Evolutionary conservation across 2,797 vertebrate species (phyloP), one percentile per base, ranked within the genome.

Genomic region (Craterocephalus amniculus): DNA sequence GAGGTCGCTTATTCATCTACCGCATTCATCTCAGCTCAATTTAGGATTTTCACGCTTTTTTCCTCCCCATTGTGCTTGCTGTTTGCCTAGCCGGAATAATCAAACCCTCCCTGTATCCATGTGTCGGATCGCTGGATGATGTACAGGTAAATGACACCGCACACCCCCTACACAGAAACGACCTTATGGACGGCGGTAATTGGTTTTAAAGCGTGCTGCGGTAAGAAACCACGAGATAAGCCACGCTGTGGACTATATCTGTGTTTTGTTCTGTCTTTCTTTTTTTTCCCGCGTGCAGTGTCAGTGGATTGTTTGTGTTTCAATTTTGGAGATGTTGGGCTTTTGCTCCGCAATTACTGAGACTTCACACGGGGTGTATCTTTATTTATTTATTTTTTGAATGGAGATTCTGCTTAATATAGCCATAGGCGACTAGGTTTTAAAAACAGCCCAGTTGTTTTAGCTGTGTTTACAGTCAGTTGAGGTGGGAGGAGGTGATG

Each of bases 121-220:
- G 91, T 92, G 89, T 90, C 81, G 89, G 91, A 91, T 89, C 86
- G 88, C 88, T 62, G 89, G 87, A 84, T 89, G 86, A 89, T 80
- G 88, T 80, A 29, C 91, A 94, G 92, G 93, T 94, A 94, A 93
- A 91, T 73, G 84, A 80, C 85, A 80, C 80, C 78, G 74, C 87
- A 51, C 90, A 84, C 85, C 86, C 88, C 83, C 86, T 65, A 79
- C 88, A 85, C 83, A 76, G 11, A 80, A 51, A 77, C 81, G 85
- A 87, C 87, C 89, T 86, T 62, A 68, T 60, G 76, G 67, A 67
- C 65, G 79, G 68, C 26, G 65, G 63, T 64, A 71, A 83, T 80
- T 62, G 75, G 48, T 68, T 72, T 80, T 52, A 70, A 75, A 67
- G 66, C 45, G 32, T 38, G 70, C 59, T 77, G 86, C 83, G 6